Conservation (phyloP, 2,797 vertebrate genomes). For the Rhincodon typus region DNA sequence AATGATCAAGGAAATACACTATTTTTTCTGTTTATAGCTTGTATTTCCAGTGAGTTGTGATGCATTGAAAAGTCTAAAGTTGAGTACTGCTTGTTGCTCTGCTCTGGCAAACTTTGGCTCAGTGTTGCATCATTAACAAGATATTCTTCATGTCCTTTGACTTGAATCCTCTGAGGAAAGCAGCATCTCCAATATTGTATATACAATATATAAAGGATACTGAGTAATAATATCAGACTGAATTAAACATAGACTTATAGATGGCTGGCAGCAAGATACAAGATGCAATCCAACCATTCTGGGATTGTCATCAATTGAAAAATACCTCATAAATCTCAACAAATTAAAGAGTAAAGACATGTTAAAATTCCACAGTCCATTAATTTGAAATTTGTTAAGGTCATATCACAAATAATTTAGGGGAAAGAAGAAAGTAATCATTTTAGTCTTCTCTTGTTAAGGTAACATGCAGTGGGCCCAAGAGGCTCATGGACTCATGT, state of each 20-base stretch:
- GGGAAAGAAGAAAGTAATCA: background rate
- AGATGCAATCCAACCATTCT: background rate
- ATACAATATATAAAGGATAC: background rate
- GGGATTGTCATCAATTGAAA: background rate
- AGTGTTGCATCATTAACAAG: background rate
- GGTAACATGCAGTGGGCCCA: background rate
- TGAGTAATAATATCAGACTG: background rate
- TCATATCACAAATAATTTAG: background rate
- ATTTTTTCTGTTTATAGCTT: background rate
- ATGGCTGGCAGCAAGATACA: background rate
- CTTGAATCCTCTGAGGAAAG: background rate
- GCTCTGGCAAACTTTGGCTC: background rate
- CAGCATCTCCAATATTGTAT: background rate
- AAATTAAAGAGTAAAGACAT: background rate
- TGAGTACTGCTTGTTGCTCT: background rate
- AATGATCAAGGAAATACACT: background rate
- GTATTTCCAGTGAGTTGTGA: background rate
- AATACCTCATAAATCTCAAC: background rate
- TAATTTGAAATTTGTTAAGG: background rate
- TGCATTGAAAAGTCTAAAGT: background rate
- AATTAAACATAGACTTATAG: background rate
- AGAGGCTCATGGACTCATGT: background rate
- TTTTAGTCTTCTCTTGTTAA: background rate
- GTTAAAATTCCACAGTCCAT: background rate
- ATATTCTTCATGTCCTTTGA: background rate